Evolutionary conservation across 2,888 invertebrate genomes (phyloP).

Genomic region (Slavum lentiscoides): DNA sequence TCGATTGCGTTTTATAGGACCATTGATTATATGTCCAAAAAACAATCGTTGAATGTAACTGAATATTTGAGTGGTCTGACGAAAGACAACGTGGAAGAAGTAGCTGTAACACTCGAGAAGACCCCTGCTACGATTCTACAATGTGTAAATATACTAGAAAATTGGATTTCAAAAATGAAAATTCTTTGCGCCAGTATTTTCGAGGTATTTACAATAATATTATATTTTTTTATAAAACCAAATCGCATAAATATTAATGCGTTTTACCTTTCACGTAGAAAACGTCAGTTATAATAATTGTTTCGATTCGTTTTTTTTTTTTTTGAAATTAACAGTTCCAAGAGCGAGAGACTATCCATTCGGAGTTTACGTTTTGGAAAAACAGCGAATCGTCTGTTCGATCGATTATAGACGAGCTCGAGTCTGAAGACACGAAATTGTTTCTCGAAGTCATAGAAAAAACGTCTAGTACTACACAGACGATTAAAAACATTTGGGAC

Average conservation of each 20-base stretch:
- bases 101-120: conserved; percentile 12
- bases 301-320: too few species aligned
- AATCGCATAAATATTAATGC: too few species aligned
- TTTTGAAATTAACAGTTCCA: conserved; percentile 4
- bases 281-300: too few species aligned
- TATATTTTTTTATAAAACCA: too few species aligned
- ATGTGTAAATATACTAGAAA: conserved; percentile 39
- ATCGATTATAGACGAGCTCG: conserved; percentile 39
- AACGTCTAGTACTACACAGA: neutral
- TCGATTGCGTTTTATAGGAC: neutral
- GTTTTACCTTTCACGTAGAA: too few species aligned
- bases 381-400: conserved; percentile 26
- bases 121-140: conserved; percentile 44
- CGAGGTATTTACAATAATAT: conserved; percentile 14
- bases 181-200: conserved; percentile 34
- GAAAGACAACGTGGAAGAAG: conserved; percentile 38
- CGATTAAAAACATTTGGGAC: conserved; percentile 34
- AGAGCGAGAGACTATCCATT: conserved; percentile 33
- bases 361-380: conserved; percentile 38
- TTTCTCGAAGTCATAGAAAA: conserved; percentile 29
- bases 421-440: conserved; percentile 35
- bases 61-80: conserved; percentile 36
- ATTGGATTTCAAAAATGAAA: conserved; percentile 44
- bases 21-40: conserved; percentile 22
- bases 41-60: conserved; percentile 21